phyloP scores from a whole-genome alignment of 2,797 vertebrate species.

The Takifugu rubripes region DNA sequence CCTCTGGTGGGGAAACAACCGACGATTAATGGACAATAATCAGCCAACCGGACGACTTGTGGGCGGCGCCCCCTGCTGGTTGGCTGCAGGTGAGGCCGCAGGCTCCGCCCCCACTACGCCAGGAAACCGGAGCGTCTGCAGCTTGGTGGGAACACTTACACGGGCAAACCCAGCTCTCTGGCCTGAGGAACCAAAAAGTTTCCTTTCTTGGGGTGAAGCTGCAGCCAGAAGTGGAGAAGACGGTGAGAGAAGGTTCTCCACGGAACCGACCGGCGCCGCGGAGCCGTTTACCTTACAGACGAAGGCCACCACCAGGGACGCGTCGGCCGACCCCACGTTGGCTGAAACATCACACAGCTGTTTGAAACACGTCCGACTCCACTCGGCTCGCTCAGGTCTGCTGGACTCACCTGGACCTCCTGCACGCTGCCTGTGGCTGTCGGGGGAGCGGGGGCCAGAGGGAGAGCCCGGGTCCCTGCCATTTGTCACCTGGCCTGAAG shows the following conservation, averaged over 20 bases:
- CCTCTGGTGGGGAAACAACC: constrained; percentile 70
- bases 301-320: constrained; percentile 84
- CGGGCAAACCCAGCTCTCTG: constrained; percentile 85
- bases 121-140: background rate
- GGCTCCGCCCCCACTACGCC: no score
- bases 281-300: constrained; percentile 82
- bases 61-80: background rate
- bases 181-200: constrained; percentile 87
- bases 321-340: constrained; percentile 35
- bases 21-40: background rate
- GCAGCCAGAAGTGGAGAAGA: constrained; percentile 5
- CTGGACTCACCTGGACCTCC: constrained; percentile 43
- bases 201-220: constrained; percentile 90
- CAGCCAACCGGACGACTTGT: background rate
- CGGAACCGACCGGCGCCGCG: background rate
- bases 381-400: background rate
- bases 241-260: background rate
- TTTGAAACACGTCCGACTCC: background rate
- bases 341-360: constrained; percentile 26
- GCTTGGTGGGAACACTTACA: constrained; percentile 78
- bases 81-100: no score
- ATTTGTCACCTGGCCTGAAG: constrained; percentile 32
- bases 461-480: background rate
- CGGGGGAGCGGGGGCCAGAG: constrained; percentile 26
- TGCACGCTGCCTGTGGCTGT: background rate